These are phyloP conservation scores for Bos taurus DNA, from an alignment of 2,113 vertebrate genomes.

Conservation along the genomic window DNA sequence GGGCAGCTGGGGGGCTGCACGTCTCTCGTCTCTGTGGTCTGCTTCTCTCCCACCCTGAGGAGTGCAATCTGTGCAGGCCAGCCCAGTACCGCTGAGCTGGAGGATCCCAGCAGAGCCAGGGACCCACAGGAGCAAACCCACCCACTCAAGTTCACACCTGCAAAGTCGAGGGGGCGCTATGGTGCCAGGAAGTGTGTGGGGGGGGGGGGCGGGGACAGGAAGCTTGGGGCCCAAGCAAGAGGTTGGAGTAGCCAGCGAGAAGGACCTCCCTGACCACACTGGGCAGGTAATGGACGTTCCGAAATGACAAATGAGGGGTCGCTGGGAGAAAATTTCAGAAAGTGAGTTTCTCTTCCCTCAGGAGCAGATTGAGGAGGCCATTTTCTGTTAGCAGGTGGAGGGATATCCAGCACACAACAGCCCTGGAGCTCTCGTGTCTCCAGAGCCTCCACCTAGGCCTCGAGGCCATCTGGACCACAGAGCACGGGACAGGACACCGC, in stretches of 20 bases:
- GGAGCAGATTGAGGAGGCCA: not conserved
- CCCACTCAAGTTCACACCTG: rapidly evolving
- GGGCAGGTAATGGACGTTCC: rapidly evolving
- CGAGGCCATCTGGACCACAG: rapidly evolving
- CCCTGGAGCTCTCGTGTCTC: not conserved
- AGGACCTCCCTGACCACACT: not conserved
- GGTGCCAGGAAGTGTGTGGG: rapidly evolving
- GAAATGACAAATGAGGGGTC: not conserved
- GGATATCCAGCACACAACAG: rapidly evolving
- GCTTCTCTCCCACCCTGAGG: too few relatives aligned
- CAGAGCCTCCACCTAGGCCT: not conserved
- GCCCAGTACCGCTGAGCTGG: not conserved
- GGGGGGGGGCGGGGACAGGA: not conserved
- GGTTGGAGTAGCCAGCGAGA: not conserved
- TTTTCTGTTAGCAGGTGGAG: not conserved
- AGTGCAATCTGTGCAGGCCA: not conserved
- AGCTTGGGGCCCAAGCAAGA: not conserved
- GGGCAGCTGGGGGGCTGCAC: not conserved
- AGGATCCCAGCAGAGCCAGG: not conserved
- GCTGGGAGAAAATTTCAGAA: not conserved
- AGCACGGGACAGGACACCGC: rapidly evolving
- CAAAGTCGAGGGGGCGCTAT: rapidly evolving
- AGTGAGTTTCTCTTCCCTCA: not conserved
- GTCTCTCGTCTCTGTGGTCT: not conserved
- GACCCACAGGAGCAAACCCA: rapidly evolving